Conservation (phyloP, 2,797 vertebrate genomes). For the Phylloscopus collybita region DNA sequence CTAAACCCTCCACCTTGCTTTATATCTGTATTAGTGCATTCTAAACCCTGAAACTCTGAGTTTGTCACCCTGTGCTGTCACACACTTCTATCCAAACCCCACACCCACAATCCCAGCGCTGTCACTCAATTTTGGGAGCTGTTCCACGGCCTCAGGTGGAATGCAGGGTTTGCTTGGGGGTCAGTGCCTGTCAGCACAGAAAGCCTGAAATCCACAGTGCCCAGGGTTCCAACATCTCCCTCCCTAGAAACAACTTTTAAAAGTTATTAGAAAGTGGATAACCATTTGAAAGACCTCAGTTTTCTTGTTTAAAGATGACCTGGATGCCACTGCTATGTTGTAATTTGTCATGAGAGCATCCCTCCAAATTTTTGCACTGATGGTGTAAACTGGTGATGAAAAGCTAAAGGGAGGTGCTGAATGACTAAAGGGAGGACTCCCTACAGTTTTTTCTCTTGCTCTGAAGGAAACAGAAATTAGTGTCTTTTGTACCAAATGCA, state of each 20-base stretch:
- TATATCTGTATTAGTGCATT: no score
- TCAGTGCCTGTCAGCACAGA: no score
- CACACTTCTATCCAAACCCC: no score
- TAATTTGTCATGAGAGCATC: not conserved
- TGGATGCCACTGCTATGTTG: not conserved
- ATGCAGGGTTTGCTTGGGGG: no score
- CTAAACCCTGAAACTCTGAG: no score
- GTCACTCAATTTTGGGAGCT: no score
- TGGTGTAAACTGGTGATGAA: not conserved
- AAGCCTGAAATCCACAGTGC: no score
- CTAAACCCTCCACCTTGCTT: no score
- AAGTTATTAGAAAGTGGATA: accelerated
- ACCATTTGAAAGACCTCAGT: accelerated
- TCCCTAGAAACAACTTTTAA: accelerated
- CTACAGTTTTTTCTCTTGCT: accelerated
- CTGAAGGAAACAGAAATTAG: not conserved
- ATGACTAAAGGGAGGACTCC: not conserved
- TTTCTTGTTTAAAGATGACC: not conserved
- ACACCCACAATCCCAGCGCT: no score
- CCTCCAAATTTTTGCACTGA: not conserved
- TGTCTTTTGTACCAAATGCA: not conserved
- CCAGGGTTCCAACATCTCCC: not conserved
- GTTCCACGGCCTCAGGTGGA: no score
- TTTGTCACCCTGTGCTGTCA: no score
- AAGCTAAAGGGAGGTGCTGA: not conserved